Evolutionary conservation across 2,113 vertebrate species (phyloP).

Genomic region (Piliocolobus tephrosceles): DNA sequence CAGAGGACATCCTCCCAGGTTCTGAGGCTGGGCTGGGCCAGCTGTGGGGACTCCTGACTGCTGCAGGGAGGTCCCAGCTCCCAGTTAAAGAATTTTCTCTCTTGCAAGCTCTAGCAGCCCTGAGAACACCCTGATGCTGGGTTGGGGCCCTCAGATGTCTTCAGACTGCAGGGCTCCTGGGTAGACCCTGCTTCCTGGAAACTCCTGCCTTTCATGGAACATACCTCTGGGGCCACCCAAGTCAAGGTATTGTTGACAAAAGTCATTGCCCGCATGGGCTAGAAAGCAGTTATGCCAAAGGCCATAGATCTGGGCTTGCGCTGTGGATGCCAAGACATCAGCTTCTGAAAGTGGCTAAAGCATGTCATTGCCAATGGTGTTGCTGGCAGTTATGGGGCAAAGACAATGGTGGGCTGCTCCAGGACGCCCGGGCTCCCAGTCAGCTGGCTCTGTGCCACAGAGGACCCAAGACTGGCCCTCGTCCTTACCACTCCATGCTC

Average conservation of each 20-base stretch:
- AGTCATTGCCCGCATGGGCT: background rate
- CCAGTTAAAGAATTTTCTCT: background rate
- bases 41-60: background rate
- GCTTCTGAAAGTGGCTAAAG: background rate
- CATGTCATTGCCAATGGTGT: rapidly evolving
- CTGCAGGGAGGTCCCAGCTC: background rate
- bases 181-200: background rate
- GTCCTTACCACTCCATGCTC: too few relatives aligned
- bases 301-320: rapidly evolving
- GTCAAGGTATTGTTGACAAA: background rate
- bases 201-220: background rate
- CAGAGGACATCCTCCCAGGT: background rate
- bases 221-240: background rate
- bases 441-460: background rate
- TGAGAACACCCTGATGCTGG: background rate
- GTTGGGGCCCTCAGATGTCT: background rate
- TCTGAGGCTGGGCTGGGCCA: background rate
- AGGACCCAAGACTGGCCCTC: background rate
- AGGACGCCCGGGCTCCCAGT: rapidly evolving
- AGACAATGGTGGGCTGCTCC: too few relatives aligned
- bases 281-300: background rate
- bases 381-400: background rate
- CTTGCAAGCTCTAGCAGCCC: background rate
- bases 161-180: background rate
- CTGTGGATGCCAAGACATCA: background rate